Evolutionary conservation across 2,888 invertebrate genomes (phyloP).

Genomic region (Cerastis rubricosa): DNA sequence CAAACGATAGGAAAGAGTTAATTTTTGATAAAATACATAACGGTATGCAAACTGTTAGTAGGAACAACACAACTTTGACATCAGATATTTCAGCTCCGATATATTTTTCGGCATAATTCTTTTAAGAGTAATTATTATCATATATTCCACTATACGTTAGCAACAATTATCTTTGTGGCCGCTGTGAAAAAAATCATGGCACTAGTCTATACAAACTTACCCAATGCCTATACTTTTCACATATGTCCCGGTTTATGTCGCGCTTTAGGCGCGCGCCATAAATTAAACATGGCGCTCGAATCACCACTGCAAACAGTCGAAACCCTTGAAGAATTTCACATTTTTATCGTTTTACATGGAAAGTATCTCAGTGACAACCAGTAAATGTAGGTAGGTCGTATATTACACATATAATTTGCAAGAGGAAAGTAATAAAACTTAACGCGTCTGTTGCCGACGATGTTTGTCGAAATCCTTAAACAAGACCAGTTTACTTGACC

Average conservation of each 20-base stretch:
- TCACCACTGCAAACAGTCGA: constrained; percentile 70
- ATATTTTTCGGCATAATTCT: too few species aligned
- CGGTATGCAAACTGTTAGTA: too few species aligned
- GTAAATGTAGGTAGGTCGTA: constrained; percentile 69
- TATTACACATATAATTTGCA: constrained; percentile 87
- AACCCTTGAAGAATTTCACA: constrained; percentile 74
- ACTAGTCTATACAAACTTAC: too few species aligned
- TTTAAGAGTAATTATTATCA: too few species aligned
- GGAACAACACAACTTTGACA: too few species aligned
- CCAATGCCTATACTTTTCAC: too few species aligned
- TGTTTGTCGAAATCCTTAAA: constrained; percentile 86
- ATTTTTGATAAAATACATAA: too few species aligned
- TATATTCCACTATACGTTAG: too few species aligned
- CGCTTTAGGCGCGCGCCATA: constrained; percentile 57
- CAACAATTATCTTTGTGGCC: too few species aligned
- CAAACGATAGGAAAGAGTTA: too few species aligned
- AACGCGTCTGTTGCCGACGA: constrained; percentile 82
- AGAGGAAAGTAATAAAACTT: constrained; percentile 89
- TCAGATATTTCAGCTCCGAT: too few species aligned
- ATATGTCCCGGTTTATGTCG: constrained; percentile 51
- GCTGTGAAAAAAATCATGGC: too few species aligned
- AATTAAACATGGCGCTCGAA: constrained; percentile 69
- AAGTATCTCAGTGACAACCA: constrained; percentile 77
- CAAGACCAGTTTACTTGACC: constrained; percentile 77
- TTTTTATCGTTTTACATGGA: constrained; percentile 82